A percentile compares a stretch with the other conserved stretches of the same genome.
Evolutionary conservation across 2,113 vertebrate species (phyloP).

Genomic region (Xiphorhynchus elegans): DNA sequence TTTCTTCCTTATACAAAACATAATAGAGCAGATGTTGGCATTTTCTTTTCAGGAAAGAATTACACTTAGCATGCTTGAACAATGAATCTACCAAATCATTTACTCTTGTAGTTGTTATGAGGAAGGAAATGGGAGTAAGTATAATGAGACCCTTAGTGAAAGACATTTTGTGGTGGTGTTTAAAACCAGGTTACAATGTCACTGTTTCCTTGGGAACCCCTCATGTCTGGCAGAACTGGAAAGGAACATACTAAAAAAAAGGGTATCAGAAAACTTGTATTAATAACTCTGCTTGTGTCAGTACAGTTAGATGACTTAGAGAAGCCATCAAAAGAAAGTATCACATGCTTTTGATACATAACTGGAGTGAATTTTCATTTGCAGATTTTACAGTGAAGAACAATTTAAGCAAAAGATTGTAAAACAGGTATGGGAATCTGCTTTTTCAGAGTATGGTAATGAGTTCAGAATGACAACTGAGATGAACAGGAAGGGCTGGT

Average conservation of each 20-base stretch:
- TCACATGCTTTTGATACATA: neutral
- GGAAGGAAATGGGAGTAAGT: conserved; percentile 20
- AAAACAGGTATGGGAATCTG: neutral
- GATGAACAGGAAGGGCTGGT: neutral
- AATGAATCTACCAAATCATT: neutral
- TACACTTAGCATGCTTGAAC: neutral
- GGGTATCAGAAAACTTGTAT: neutral
- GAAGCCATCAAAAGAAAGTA: neutral
- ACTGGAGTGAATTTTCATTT: neutral
- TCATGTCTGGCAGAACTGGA: conserved; percentile 3
- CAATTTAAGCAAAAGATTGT: neutral
- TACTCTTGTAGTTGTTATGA: conserved; percentile 26
- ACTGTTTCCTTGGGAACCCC: conserved; percentile 16
- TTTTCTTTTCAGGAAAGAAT: conserved; percentile 5
- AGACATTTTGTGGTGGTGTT: neutral
- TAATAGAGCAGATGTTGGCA: neutral
- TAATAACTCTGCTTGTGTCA: neutral
- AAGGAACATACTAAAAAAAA: neutral
- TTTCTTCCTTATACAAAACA: neutral
- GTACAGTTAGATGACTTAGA: neutral
- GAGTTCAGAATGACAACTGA: neutral
- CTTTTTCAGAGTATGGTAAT: neutral
- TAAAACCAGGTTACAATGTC: conserved; percentile 5
- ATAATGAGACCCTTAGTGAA: conserved; percentile 30
- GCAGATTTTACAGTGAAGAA: neutral